Conservation (phyloP, 2,797 vertebrate species). For the Lacerta viridis region DNA sequence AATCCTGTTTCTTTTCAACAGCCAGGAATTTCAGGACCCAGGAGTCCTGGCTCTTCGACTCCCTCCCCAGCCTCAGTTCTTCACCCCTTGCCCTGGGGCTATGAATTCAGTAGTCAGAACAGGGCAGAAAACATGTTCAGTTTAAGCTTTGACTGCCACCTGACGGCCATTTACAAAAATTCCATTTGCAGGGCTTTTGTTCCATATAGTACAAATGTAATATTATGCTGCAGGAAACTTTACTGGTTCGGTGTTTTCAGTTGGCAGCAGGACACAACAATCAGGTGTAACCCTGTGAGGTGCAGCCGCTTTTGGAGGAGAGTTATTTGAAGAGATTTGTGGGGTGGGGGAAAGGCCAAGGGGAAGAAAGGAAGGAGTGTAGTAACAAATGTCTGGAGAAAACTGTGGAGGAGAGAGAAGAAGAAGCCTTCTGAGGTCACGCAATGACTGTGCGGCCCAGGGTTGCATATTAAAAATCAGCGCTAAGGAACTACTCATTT, state of each 20-base stretch:
- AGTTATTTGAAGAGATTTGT: background rate
- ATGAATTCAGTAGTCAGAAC: background rate
- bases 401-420: background rate
- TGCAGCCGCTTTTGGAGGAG: background rate
- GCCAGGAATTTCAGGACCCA: background rate
- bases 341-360: too few species aligned
- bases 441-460: background rate
- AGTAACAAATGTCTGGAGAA: background rate
- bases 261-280: too few species aligned
- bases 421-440: background rate
- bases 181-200: background rate
- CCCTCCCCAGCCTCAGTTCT: background rate
- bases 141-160: constrained; percentile 14
- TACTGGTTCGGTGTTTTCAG: too few species aligned
- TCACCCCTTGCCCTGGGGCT: background rate
- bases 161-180: background rate
- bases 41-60: background rate
- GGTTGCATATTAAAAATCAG: too few species aligned
- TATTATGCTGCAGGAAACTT: background rate
- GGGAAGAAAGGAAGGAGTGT: background rate
- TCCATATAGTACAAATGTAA: background rate
- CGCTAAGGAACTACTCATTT: background rate
- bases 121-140: background rate
- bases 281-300: background rate
- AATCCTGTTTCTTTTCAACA: background rate